These are phyloP conservation scores for Tachuris rubrigastra DNA, from an alignment of 2,113 vertebrate species.

Conservation along the genomic window DNA sequence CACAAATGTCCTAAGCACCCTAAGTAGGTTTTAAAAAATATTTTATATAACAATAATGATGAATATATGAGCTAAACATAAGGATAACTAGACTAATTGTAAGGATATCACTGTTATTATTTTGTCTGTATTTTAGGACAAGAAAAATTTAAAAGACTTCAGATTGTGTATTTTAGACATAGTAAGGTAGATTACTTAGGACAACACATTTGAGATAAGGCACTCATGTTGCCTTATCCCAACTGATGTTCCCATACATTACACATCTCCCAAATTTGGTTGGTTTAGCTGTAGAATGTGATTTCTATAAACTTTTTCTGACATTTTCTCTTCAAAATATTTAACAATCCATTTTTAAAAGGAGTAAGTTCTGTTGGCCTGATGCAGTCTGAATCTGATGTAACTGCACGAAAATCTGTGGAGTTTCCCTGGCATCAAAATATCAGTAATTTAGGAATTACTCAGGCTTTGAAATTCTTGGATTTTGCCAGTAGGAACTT, in stretches of 20 bases:
- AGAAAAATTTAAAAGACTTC: not conserved
- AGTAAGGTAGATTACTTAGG: not conserved
- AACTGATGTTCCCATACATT: not conserved
- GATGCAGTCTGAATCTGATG: not conserved
- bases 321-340: not conserved
- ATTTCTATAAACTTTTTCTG: not conserved
- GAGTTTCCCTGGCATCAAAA: conserved; percentile 51
- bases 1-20: not conserved
- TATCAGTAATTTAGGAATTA: conserved; percentile 1
- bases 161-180: not conserved
- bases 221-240: not conserved
- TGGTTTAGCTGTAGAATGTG: not conserved
- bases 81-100: not conserved
- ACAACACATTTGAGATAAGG: not conserved
- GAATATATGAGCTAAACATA: not conserved
- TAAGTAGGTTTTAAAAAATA: not conserved
- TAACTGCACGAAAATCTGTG: not conserved
- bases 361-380: not conserved
- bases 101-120: not conserved
- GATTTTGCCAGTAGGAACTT: conserved; percentile 37
- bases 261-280: not conserved
- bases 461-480: conserved; percentile 19
- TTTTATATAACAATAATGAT: not conserved
- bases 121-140: not conserved
- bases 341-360: not conserved